phyloP scores from a whole-genome alignment of 2,888 invertebrate species.

The Spatulosminthurus flaviceps region DNA sequence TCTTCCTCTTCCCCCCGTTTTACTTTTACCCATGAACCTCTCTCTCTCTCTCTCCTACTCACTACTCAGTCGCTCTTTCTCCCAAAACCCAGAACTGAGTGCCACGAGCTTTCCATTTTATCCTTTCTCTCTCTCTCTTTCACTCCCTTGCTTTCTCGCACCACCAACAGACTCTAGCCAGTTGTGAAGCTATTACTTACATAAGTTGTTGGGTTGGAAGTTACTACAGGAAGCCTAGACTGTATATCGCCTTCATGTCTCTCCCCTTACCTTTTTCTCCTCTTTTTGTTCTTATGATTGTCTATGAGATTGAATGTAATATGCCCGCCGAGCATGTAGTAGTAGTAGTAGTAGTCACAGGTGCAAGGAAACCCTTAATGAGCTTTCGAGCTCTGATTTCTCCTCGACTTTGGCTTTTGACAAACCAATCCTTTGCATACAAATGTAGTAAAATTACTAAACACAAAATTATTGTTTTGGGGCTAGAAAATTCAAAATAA shows the following conservation, averaged over 20 bases:
- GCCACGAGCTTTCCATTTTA: conserved; percentile 31
- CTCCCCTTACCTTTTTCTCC: not conserved
- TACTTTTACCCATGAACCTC: not conserved
- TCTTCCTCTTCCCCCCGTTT: conserved; percentile 29
- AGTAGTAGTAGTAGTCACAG: not conserved
- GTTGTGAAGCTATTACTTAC: no score
- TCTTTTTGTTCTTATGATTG: not conserved
- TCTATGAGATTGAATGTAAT: conserved; percentile 1
- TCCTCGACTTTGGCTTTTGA: not conserved
- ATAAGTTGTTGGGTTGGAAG: no score
- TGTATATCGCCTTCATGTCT: no score
- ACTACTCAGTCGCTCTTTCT: conserved; percentile 23
- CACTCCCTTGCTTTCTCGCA: not conserved
- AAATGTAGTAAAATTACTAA: not conserved
- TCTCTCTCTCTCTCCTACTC: conserved; percentile 19
- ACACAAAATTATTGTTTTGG: no score
- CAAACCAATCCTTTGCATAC: conserved; percentile 12
- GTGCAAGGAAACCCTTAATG: conserved; percentile 12
- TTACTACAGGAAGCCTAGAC: no score
- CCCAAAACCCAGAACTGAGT: conserved; percentile 4
- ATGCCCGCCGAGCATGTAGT: not conserved
- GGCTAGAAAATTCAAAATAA: no score
- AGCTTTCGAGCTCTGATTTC: conserved; percentile 10
- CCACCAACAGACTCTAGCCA: not conserved
- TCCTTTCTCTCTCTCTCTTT: not conserved